These are phyloP conservation scores for Apodemia duryi DNA, from an alignment of 2,888 invertebrate genomes.

Conservation along the genomic window DNA sequence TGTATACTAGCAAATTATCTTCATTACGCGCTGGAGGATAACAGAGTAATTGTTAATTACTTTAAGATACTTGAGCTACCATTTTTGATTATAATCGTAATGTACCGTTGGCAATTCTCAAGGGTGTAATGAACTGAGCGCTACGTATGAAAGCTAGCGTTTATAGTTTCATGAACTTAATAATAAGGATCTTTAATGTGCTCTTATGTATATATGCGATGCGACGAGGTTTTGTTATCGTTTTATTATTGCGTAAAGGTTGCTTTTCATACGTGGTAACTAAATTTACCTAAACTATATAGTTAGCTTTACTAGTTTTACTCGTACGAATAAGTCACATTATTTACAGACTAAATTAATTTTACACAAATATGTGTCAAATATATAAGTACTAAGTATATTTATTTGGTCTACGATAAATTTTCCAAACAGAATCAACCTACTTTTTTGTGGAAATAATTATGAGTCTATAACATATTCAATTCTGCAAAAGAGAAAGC, in stretches of 20 bases:
- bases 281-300: too few species aligned
- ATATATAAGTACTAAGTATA: too few species aligned
- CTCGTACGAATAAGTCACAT: background rate
- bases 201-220: conserved; percentile 4
- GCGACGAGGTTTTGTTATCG: background rate
- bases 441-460: too few species aligned
- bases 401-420: too few species aligned
- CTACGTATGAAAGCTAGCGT: conserved; percentile 2
- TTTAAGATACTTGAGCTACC: conserved; percentile 43
- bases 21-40: conserved; percentile 46
- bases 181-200: background rate
- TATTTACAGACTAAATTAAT: too few species aligned
- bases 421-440: too few species aligned
- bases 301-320: too few species aligned
- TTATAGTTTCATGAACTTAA: background rate
- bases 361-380: too few species aligned
- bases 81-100: conserved; percentile 32
- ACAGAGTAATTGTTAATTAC: conserved; percentile 51
- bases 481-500: too few species aligned
- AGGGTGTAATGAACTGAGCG: conserved; percentile 4
- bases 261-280: background rate
- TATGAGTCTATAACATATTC: too few species aligned
- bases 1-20: conserved; percentile 52
- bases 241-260: background rate
- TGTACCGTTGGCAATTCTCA: conserved; percentile 25